Percentiles rank a stretch among this genome's conserved stretches.
Evolutionary conservation across 64 coral and sea anemone genomes (phyloP).

Genomic region (Anthopleura sola): DNA sequence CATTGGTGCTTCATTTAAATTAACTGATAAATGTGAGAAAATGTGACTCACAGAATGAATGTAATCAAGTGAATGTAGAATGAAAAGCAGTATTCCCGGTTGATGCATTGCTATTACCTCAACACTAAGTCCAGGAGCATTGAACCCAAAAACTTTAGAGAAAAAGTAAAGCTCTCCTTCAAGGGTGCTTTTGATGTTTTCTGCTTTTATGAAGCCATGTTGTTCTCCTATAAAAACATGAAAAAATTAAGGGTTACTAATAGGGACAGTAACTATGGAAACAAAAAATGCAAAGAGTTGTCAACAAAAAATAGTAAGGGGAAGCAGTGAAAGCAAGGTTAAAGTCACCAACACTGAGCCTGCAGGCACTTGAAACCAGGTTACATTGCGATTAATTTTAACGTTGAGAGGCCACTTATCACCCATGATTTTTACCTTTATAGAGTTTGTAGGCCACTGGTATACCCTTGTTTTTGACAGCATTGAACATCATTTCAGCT

Average conservation of each 20-base stretch:
- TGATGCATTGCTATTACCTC: conserved; percentile 44
- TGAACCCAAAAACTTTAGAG: conserved; percentile 77
- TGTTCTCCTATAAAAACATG: conserved; percentile 74
- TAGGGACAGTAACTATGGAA: no score
- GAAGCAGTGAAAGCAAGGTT: no score
- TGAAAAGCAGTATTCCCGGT: neutral
- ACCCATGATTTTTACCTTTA: conserved; percentile 82
- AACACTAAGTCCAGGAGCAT: conserved; percentile 64
- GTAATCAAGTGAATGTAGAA: no score
- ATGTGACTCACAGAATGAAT: no score
- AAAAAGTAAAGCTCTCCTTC: conserved; percentile 98
- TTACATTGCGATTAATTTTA: no score
- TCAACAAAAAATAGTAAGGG: no score
- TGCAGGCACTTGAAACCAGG: no score
- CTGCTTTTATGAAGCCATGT: conserved; percentile 79
- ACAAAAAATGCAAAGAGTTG: no score
- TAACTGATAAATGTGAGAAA: no score
- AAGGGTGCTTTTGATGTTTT: conserved; percentile 83
- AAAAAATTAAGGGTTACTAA: neutral
- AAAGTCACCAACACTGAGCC: no score
- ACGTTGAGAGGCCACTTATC: no score
- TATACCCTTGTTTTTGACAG: conserved; percentile 67
- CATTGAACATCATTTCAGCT: conserved; percentile 82
- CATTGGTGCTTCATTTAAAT: no score
- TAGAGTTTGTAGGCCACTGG: conserved; percentile 80